These are phyloP conservation scores for Oscheius sp. DNA, from an alignment of 2,888 invertebrate genomes.

Conservation along the genomic window DNA sequence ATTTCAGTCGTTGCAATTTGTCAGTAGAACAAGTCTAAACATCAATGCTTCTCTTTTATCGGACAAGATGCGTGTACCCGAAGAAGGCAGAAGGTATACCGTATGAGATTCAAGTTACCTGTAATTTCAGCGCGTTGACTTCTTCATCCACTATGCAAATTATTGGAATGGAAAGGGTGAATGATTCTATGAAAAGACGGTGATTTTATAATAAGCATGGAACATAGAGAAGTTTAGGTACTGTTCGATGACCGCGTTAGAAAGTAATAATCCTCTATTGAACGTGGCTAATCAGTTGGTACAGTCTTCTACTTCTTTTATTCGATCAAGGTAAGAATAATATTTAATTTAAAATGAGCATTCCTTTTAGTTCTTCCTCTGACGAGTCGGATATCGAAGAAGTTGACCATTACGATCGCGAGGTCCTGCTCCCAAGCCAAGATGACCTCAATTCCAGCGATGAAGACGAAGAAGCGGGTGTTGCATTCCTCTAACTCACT, in stretches of 20 bases:
- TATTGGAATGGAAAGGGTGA: slow-evolving; percentile 18
- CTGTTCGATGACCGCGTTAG: slow-evolving; percentile 27
- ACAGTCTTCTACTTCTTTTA: slow-evolving; percentile 29
- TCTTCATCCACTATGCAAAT: slow-evolving; percentile 26
- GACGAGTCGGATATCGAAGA: neutral
- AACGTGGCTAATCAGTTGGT: slow-evolving; percentile 27
- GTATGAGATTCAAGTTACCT: neutral
- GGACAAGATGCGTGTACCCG: neutral
- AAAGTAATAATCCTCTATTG: slow-evolving; percentile 3
- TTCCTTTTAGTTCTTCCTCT: slow-evolving; percentile 2
- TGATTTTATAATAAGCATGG: neutral
- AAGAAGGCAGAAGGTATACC: slow-evolving; percentile 8
- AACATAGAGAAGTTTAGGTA: neutral
- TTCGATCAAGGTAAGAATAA: slow-evolving; percentile 5
- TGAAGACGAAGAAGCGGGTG: slow-evolving; percentile 5
- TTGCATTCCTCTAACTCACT: slow-evolving; percentile 25
- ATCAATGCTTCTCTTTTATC: slow-evolving; percentile 1
- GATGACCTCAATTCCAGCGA: slow-evolving; percentile 25
- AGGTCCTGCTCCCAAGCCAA: slow-evolving; percentile 6
- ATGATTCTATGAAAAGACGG: slow-evolving; percentile 23
- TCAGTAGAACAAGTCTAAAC: slow-evolving; percentile 38
- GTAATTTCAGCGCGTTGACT: neutral
- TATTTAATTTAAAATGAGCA: too few species aligned
- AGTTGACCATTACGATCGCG: slow-evolving; percentile 15
- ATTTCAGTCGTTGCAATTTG: slow-evolving; percentile 47